Evolutionary conservation across 2,888 invertebrate species (phyloP), one percentile per base, ranked within the genome.

Genomic region (Pharmacophagus antenor): DNA sequence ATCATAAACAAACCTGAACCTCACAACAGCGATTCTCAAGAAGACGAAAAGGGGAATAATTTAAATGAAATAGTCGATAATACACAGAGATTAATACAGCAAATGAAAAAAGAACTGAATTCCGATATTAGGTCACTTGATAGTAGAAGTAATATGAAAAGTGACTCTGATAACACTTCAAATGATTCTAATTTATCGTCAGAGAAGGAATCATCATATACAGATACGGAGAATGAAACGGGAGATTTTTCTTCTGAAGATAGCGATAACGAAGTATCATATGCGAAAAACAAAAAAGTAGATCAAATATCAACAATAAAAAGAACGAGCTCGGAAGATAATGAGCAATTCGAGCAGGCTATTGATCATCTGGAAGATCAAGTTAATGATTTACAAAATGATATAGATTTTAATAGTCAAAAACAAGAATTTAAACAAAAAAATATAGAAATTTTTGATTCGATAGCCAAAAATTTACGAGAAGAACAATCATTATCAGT

Each of bases 21-120:
- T 6, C 21, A 51, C 18, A 47, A 58, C 31, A 58, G 21, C n/a
- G 42, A 59, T 51, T 47, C 12, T 7, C 4, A 31, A 18, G 47
- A 50, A 25, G 53, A 79, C 61, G 84, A 86, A 62, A 88, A 80
- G 70, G 60, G 80, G 2, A 85, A 71, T 60, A 89, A 90, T 65
- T 72, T 90, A 23, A 85, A 79, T 65, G 92, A 93, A 63, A 87
- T 93, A 53, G 93, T 93, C 8, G 92, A 92, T 69, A 91, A 92
- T 61, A 93, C 93, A 0, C 93, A 93, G 74, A 88, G 87, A 60
- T 72, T 93, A 46, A 93, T 93, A 63, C 92, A 93, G 66, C 93
- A 93, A 80, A 93, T 93, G 93, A 92, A 92, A 73, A 92, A 92
- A 68, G 93, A 93, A 86, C 93, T 93, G 41, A 92, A 92, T 74